phyloP scores from a whole-genome alignment of 2,797 vertebrate species.

The Botia almorhae region DNA sequence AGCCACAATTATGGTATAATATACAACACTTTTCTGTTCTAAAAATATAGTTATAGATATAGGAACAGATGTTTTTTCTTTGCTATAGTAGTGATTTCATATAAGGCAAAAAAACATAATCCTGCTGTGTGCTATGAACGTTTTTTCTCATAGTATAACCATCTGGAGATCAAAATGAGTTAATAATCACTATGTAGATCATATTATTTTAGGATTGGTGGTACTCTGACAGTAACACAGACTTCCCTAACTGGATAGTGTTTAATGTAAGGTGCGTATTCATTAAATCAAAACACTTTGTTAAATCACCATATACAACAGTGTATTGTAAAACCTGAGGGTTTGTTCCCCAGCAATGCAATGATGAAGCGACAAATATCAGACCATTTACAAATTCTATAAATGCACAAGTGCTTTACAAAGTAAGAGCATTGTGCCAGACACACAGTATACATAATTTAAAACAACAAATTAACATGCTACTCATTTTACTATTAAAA shows the following conservation, averaged over 20 bases:
- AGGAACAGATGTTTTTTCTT: conserved; percentile 4
- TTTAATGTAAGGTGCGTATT: background rate
- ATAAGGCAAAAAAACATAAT: background rate
- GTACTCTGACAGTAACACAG: background rate
- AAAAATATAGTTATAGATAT: background rate
- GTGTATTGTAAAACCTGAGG: background rate
- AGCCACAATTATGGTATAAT: background rate
- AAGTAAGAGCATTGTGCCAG: background rate
- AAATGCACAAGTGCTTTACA: background rate
- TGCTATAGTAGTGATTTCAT: conserved; percentile 3
- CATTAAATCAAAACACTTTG: background rate
- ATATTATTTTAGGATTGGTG: conserved; percentile 4
- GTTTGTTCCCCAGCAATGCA: background rate
- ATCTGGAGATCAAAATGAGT: conserved; percentile 2
- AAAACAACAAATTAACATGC: background rate
- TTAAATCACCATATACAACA: background rate
- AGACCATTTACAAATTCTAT: background rate
- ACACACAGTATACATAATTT: background rate
- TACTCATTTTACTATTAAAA: background rate
- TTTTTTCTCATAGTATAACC: background rate
- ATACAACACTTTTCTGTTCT: background rate
- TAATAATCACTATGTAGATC: conserved; percentile 26
- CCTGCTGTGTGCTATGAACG: conserved; percentile 12
- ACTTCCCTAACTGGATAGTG: background rate
- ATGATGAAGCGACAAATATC: background rate